These are phyloP conservation scores for Cassiopea andromeda DNA, from an alignment of 30 jellyfish, hydroid and myxozoan species.

Conservation along the genomic window DNA sequence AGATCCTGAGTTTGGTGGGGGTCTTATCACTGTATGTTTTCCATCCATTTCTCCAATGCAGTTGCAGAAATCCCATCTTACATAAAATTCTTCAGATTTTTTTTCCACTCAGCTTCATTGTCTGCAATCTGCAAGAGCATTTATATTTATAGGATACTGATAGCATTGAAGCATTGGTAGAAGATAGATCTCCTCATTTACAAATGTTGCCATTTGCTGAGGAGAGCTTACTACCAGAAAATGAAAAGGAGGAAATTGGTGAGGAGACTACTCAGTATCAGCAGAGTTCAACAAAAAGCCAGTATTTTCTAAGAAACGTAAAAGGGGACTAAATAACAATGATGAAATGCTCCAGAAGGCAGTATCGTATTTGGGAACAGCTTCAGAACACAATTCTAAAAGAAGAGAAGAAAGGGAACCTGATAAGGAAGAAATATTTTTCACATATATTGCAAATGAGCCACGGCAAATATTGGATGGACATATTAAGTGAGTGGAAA, in stretches of 20 bases:
- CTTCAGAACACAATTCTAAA: neutral
- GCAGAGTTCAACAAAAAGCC: constrained; percentile 29
- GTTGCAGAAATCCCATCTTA: constrained; percentile 53
- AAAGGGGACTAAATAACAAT: neutral
- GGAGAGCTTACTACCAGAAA: constrained; percentile 3
- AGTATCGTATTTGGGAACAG: constrained; percentile 17
- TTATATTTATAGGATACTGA: constrained; percentile 13
- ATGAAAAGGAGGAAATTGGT: neutral
- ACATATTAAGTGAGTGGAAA: constrained; percentile 8
- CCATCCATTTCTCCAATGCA: constrained; percentile 71
- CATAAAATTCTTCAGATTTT: neutral
- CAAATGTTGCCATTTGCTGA: neutral
- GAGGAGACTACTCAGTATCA: neutral
- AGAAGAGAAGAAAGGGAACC: neutral
- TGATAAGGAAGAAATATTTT: constrained; percentile 17
- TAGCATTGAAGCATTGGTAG: neutral
- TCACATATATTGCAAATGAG: constrained; percentile 4
- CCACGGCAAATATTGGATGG: constrained; percentile 1
- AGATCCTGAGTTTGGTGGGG: constrained; percentile 63
- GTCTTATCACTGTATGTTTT: constrained; percentile 42
- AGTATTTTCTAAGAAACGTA: neutral
- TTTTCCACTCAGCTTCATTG: constrained; percentile 41
- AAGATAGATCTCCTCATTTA: neutral
- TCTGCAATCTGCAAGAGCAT: constrained; percentile 9
- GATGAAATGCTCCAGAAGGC: constrained; percentile 15